These are phyloP conservation scores for Zeus faber DNA, from an alignment of 2,113 vertebrate genomes.

Conservation along the genomic window DNA sequence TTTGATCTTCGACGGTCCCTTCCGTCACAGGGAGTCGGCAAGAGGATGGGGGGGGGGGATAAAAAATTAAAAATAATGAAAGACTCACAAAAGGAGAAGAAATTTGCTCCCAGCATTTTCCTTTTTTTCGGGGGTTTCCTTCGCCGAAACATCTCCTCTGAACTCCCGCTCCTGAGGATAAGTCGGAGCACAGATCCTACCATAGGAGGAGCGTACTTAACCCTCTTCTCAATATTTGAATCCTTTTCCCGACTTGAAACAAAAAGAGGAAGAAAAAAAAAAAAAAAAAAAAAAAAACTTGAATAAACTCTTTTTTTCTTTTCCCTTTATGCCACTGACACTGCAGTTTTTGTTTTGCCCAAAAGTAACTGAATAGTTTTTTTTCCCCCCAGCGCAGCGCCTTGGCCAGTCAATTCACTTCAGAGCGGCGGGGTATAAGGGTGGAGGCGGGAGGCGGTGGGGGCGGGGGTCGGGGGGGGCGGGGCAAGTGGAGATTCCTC, in stretches of 20 bases:
- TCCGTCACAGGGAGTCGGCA: no score
- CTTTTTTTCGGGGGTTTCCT: slow-evolving; percentile 22
- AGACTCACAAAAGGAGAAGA: slow-evolving; percentile 31
- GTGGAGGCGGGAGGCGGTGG: slow-evolving; percentile 26
- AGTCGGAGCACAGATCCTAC: slow-evolving; percentile 91
- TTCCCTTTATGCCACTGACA: slow-evolving; percentile 36
- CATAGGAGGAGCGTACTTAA: slow-evolving; percentile 93
- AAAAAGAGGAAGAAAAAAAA: no score
- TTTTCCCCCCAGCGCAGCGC: no score
- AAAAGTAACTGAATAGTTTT: slow-evolving; percentile 15
- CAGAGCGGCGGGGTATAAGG: slow-evolving; percentile 11
- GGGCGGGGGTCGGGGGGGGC: slow-evolving; percentile 28
- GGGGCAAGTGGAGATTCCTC: no score
- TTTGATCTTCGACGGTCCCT: slow-evolving; percentile 37
- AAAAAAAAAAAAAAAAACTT: no score
- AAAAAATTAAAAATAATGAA: slow-evolving; percentile 27
- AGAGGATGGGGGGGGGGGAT: no score
- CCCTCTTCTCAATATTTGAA: slow-evolving; percentile 59
- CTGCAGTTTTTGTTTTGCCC: slow-evolving; percentile 10
- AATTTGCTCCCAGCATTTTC: slow-evolving; percentile 1
- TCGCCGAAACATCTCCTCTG: slow-evolving; percentile 43
- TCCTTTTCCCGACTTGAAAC: slow-evolving; percentile 59
- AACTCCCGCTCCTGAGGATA: slow-evolving; percentile 78
- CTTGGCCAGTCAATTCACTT: slow-evolving; percentile 38
- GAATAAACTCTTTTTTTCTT: slow-evolving; percentile 41